These are phyloP conservation scores for Drosophila rufa DNA, from an alignment of 1,140 invertebrate genomes.

Conservation along the genomic window DNA sequence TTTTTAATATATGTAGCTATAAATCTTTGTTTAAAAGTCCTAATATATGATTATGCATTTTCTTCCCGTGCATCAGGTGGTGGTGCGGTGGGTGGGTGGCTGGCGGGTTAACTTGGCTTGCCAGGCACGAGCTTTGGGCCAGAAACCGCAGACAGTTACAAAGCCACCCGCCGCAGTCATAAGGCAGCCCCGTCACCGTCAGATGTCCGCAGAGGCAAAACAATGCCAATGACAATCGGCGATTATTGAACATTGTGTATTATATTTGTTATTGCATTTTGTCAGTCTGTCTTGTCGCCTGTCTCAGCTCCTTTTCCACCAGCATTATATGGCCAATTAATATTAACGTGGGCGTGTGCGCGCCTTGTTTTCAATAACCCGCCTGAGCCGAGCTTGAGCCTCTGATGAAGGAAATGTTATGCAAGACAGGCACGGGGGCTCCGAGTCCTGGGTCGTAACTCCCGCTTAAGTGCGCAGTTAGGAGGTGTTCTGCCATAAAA, in stretches of 20 bases:
- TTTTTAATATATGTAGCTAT: no score
- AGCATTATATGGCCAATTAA: conserved; percentile 64
- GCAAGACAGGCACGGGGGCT: conserved; percentile 65
- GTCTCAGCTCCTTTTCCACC: background rate
- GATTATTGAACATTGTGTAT: conserved; percentile 71
- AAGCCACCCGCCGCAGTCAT: conserved; percentile 39
- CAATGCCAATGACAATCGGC: conserved; percentile 75
- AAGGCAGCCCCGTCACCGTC: conserved; percentile 23
- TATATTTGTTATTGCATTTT: conserved; percentile 76
- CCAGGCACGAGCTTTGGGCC: conserved; percentile 63
- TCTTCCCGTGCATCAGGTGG: background rate
- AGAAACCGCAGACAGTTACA: conserved; percentile 22
- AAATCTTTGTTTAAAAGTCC: no score
- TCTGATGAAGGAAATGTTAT: conserved; percentile 79
- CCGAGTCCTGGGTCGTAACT: conserved; percentile 46
- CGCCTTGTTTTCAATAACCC: conserved; percentile 43
- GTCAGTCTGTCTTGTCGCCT: conserved; percentile 78
- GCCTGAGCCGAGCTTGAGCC: conserved; percentile 3
- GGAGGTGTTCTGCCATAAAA: conserved; percentile 52
- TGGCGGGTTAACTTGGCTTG: conserved; percentile 60
- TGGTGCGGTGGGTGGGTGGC: conserved; percentile 7
- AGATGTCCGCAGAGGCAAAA: conserved; percentile 42
- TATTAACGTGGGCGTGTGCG: conserved; percentile 76
- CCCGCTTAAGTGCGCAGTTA: conserved; percentile 62
- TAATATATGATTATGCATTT: background rate